A percentile compares a stretch with the other conserved stretches of the same genome.
phyloP scores from a whole-genome alignment of 2,797 vertebrate species.

The Chiloscyllium punctatum region DNA sequence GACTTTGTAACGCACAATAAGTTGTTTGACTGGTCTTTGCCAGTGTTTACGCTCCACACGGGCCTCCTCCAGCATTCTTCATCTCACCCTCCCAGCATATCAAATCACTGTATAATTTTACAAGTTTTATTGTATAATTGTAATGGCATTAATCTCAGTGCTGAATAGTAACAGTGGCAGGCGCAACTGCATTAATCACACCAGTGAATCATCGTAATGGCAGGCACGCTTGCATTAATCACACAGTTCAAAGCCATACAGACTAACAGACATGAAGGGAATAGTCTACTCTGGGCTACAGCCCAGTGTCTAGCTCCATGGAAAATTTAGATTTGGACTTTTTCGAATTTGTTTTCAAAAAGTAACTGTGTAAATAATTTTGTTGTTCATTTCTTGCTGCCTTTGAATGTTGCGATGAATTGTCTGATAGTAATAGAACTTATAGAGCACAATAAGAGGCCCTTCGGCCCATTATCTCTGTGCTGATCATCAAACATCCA shows the following conservation, averaged over 20 bases:
- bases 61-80: neutral
- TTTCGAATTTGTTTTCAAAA: neutral
- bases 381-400: neutral
- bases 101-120: neutral
- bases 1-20: neutral
- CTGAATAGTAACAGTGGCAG: neutral
- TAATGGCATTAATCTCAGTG: neutral
- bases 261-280: neutral
- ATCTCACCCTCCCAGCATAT: neutral
- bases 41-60: neutral
- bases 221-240: neutral
- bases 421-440: neutral
- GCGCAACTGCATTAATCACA: neutral
- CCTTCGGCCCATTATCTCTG: no score
- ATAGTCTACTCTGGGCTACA: neutral
- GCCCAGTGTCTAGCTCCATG: neutral
- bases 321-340: neutral
- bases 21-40: neutral
- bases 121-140: neutral
- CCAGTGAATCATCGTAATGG: neutral
- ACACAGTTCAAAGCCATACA: neutral
- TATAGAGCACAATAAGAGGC: no score
- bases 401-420: neutral
- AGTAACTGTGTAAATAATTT: neutral
- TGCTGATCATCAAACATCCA: no score